A percentile compares a stretch with the other conserved stretches of the same genome.
phyloP scores from a whole-genome alignment of 2,888 invertebrate species.

The Cheilosia vulpina region DNA sequence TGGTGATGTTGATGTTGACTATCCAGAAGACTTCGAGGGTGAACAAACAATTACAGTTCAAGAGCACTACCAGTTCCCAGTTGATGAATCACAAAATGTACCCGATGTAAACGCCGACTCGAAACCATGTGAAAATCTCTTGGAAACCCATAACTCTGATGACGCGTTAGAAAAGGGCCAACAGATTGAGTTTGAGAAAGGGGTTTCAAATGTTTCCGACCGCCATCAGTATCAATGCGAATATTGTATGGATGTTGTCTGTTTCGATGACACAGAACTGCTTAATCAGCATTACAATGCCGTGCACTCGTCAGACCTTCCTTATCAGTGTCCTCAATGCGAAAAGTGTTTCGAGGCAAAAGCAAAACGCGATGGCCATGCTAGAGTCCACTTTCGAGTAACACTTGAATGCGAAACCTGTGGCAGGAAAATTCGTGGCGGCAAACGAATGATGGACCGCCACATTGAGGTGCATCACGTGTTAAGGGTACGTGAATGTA shows the following conservation, averaged over 20 bases:
- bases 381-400: constrained; percentile 40
- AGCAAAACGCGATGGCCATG: constrained; percentile 52
- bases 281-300: constrained; percentile 57
- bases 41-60: constrained; percentile 61
- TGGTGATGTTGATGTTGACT: constrained; percentile 34
- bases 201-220: constrained; percentile 25
- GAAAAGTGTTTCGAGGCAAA: constrained; percentile 45
- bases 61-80: constrained; percentile 57
- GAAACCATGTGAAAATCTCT: neutral
- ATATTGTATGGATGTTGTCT: constrained; percentile 56
- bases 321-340: constrained; percentile 54
- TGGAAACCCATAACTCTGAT: constrained; percentile 7
- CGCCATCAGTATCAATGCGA: constrained; percentile 54
- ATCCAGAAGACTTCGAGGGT: constrained; percentile 52
- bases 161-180: neutral
- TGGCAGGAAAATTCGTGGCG: constrained; percentile 55
- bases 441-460: constrained; percentile 60
- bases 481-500: constrained; percentile 44
- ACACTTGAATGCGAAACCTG: constrained; percentile 51
- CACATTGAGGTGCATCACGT: constrained; percentile 62
- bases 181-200: constrained; percentile 29
- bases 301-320: constrained; percentile 48
- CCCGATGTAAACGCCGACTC: neutral
- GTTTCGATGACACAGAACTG: constrained; percentile 56
- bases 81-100: constrained; percentile 1